phyloP scores from a whole-genome alignment of 1,140 invertebrate genomes.

The Potamilus streckersoni region DNA sequence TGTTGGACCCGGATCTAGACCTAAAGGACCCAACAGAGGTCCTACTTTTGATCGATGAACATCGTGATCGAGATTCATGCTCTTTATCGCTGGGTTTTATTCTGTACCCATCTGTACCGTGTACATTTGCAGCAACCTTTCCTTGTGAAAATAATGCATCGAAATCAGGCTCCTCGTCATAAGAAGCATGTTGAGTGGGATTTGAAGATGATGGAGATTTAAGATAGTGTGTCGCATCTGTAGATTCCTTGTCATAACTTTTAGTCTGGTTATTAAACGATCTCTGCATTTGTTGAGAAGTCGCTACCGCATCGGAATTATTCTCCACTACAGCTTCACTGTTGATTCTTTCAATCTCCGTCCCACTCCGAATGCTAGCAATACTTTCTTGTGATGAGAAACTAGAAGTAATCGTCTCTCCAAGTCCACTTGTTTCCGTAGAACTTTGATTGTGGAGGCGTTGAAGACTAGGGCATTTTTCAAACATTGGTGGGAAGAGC shows the following conservation, averaged over 20 bases:
- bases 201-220: too few species aligned
- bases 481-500: conserved; percentile 7
- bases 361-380: conserved; percentile 33
- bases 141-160: conserved; percentile 42
- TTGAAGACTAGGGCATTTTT: conserved; percentile 6
- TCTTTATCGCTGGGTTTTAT: conserved; percentile 1
- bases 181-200: too few species aligned
- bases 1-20: conserved; percentile 39
- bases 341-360: neutral
- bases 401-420: conserved; percentile 59
- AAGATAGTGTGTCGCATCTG: too few species aligned
- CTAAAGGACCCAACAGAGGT: conserved; percentile 47
- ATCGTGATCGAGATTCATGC: conserved; percentile 7
- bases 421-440: conserved; percentile 61
- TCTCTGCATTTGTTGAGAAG: conserved; percentile 1
- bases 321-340: neutral
- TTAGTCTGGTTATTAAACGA: too few species aligned
- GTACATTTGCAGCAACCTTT: conserved; percentile 28
- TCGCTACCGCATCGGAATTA: neutral
- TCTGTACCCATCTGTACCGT: conserved; percentile 12
- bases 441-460: conserved; percentile 58
- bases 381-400: conserved; percentile 62
- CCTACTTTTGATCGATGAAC: conserved; percentile 41
- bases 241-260: too few species aligned
- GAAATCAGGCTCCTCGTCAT: conserved; percentile 31